Evolutionary conservation across 1,140 invertebrate genomes (phyloP).

Genomic region (Pseudachorutes palmiensis): DNA sequence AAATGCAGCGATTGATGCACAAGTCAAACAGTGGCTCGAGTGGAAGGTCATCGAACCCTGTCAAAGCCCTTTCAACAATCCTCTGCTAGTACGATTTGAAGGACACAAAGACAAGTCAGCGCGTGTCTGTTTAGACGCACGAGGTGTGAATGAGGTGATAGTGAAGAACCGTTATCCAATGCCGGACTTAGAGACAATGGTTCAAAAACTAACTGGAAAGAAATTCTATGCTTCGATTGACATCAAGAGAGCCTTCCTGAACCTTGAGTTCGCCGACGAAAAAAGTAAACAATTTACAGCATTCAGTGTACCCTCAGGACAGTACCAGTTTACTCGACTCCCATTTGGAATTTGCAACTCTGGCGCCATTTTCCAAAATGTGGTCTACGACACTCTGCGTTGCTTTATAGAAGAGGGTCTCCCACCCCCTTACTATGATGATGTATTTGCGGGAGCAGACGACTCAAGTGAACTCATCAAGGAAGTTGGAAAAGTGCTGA

Average conservation of each 20-base stretch:
- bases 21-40: slow-evolving; percentile 11
- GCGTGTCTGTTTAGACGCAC: background rate
- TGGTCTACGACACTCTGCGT: slow-evolving; percentile 40
- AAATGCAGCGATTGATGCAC: background rate
- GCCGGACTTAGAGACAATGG: background rate
- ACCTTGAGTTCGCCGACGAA: slow-evolving; percentile 40
- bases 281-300: slow-evolving; percentile 33
- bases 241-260: slow-evolving; percentile 23
- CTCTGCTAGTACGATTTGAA: background rate
- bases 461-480: background rate
- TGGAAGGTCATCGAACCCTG: slow-evolving; percentile 3
- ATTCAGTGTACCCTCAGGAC: slow-evolving; percentile 38
- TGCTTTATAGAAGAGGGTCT: slow-evolving; percentile 26
- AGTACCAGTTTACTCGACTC: slow-evolving; percentile 40
- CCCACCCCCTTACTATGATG: slow-evolving; percentile 21
- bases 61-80: slow-evolving; percentile 1
- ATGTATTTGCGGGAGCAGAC: background rate
- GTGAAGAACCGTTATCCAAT: background rate
- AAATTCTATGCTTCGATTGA: slow-evolving; percentile 38
- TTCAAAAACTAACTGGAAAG: background rate
- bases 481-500: background rate
- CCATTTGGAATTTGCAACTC: slow-evolving; percentile 42
- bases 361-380: slow-evolving; percentile 40
- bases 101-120: background rate
- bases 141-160: background rate